Base-by-base conservation (phyloP, 2,888 invertebrate genomes). In the Chrysodeixis includens region DNA sequence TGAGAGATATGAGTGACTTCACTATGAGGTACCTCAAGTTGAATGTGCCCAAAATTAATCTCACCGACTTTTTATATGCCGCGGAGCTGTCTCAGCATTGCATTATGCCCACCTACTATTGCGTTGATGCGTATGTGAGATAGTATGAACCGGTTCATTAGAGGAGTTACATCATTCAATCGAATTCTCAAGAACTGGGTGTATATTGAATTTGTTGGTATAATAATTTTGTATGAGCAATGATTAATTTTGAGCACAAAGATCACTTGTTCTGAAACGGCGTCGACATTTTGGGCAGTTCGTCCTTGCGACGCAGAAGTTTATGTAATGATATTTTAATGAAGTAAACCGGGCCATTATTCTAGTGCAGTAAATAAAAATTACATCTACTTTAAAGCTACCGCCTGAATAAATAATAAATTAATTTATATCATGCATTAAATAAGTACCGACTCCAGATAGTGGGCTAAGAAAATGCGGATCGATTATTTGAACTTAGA, bases 231-330 rank as follows among this genome's bases (percentile, higher is more conserved):
- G 86, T 83, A 80, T 84, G 74, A 80, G 85, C 78, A 88, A 86
- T 90, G 90, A 92, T 91, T 88, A 84, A 92, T 91, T 84, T 88
- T 65, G 67, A 40, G 69, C 81, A 79, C 76, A 93, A 93, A 93
- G 88, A 89, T 87, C 92, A 92, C 91, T 93, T 92, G 91, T 81
- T 86, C 86, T 86, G 81, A 83, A 86, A 85, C 83, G 78, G 49
- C 78, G 79, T 79, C 78, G 77, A 88, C 86, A 90, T 90, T 88
- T 92, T 82, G 79, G 86, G 81, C 75, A 81, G 71, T 52, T 54
- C 72, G 89, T 87, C 89, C 89, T 92, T 91, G 90, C 73, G 44
- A 58, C 54, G 18, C 53, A 61, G 1, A 12, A 10, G 44, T 56
- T 77, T 55, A 65, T 73, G 61, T 63, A 65, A 69, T 46, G 57